Evolutionary conservation across 2,888 invertebrate species (phyloP), one percentile per base, ranked within the genome.

Genomic region (Pteria penguin): DNA sequence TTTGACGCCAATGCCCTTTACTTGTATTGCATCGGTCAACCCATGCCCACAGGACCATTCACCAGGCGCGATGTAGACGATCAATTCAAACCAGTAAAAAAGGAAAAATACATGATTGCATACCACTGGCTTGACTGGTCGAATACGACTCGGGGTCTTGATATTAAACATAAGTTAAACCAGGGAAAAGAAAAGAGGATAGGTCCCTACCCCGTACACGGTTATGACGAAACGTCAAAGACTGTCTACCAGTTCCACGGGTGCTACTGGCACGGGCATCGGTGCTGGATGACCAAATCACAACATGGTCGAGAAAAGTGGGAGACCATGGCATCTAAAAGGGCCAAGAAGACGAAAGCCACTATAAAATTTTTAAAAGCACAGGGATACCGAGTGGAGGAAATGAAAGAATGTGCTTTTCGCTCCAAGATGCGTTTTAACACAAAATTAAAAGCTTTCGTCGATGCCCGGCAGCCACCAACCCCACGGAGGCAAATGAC

Each of bases 121-220:
- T 67, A 45, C 26, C 27, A 74, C 26, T 74, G 68, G 73, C n/a
- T 74, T 22, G 73, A 74, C 14, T 74, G 62, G 62, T n/a, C 61
- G 22, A 72, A 36, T 27, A 4, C 18, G 31, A 22, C 26, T 18
- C 26, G 29, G 22, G n/a, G 14, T 1, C n/a, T 27, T 4, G 31
- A 70, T 4, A 70, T 70, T 8, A 5, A 36, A 26, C 69, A 70
- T 45, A 45, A 60, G 27, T 27, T 72, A 4, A 72, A 72, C 26
- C 22, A 5, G 1, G 65, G 57, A 31, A 26, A 57, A 27, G 72
- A 72, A 65, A 57, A 57, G 33, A 55, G 27, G 55, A 57, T 72
- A 31, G 63, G 72, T n/a, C 72, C 63, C n/a, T 72, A 33, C 27
- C 63, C 63, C 4, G 63, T 72, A 5, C 63, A 72, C 31, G 72